Percentiles rank a stretch among this genome's conserved stretches.
Conservation (phyloP, 1,140 invertebrate species). For the Plodia interpunctella region DNA sequence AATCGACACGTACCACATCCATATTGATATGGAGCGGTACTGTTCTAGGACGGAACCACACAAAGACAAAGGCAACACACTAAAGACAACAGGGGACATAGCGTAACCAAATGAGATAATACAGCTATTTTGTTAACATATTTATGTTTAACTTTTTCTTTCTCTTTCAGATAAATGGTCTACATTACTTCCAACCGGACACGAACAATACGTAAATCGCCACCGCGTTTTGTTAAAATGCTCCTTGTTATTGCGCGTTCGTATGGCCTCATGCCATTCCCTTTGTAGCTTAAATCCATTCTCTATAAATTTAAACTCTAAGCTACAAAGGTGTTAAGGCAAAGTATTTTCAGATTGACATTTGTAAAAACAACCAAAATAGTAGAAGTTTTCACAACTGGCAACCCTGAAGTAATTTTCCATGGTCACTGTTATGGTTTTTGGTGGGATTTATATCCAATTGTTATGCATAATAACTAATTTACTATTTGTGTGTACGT, state of each 20-base stretch:
- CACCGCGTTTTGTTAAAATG: neutral
- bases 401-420: conserved; percentile 12
- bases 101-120: neutral
- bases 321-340: conserved; percentile 13
- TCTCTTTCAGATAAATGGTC: conserved; percentile 83
- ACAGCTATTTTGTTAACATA: neutral
- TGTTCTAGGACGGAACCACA: too few species aligned
- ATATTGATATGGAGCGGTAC: too few species aligned
- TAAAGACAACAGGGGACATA: too few species aligned
- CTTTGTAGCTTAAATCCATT: neutral
- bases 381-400: neutral
- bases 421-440: conserved; percentile 28
- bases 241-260: conserved; percentile 13
- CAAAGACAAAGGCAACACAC: too few species aligned
- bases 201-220: conserved; percentile 68
- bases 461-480: conserved; percentile 10
- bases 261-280: neutral
- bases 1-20: too few species aligned
- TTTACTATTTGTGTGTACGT: neutral
- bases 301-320: neutral
- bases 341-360: conserved; percentile 18
- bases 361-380: neutral
- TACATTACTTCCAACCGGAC: conserved; percentile 84
- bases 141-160: neutral
- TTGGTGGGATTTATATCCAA: conserved; percentile 27